Conservation (phyloP, 2,113 vertebrate species). For the Stigmatopora nigra region DNA sequence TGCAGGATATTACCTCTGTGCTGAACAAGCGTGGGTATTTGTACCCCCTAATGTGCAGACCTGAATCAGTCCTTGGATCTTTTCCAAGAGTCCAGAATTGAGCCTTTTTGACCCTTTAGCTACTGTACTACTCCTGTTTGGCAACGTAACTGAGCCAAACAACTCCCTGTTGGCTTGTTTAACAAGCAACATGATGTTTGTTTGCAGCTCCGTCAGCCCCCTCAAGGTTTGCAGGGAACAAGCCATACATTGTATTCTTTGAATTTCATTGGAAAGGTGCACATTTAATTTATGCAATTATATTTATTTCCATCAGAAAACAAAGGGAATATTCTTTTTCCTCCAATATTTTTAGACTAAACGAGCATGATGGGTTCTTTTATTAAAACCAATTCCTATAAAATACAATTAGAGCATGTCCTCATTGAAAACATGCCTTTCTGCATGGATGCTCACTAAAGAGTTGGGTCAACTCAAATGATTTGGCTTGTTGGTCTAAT, state of each 20-base stretch:
- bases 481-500: slow-evolving; percentile 17
- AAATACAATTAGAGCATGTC: not conserved
- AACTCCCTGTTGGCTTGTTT: slow-evolving; percentile 5
- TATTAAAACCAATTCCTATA: not conserved
- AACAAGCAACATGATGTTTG: slow-evolving; percentile 4
- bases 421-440: not conserved
- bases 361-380: not conserved
- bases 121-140: slow-evolving; percentile 2
- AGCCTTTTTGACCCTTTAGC: slow-evolving; percentile 4
- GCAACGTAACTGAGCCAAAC: not conserved
- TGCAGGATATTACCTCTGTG: not conserved
- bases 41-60: not conserved
- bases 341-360: not conserved
- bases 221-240: not conserved
- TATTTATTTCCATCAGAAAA: not conserved
- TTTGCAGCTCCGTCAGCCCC: not conserved
- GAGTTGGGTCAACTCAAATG: slow-evolving; percentile 27
- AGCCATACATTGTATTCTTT: not conserved
- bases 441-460: not conserved
- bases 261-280: not conserved
- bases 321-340: not conserved
- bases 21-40: not conserved
- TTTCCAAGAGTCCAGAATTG: not conserved
- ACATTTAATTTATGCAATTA: not conserved
- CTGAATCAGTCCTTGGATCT: slow-evolving; percentile 1